Evolutionary conservation across 2,888 invertebrate species (phyloP).

Genomic region (Silvanus unidentatus): DNA sequence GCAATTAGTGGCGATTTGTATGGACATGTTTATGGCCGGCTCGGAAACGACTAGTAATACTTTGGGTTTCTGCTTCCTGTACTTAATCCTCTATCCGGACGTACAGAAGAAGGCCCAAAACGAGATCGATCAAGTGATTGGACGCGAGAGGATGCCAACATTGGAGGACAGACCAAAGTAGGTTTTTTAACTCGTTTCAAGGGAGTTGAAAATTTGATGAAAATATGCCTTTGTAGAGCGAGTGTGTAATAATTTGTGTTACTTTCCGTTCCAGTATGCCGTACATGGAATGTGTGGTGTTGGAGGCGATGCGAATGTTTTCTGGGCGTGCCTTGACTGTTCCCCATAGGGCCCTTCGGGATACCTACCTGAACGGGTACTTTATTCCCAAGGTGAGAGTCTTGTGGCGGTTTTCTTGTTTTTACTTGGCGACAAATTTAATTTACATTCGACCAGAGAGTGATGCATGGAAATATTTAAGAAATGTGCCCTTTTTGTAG

Average conservation of each 20-base stretch:
- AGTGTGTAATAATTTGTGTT: neutral
- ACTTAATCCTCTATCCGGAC: conserved; percentile 63
- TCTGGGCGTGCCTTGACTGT: conserved; percentile 73
- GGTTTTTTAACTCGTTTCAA: too few species aligned
- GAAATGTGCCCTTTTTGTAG: conserved; percentile 46
- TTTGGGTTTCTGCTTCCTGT: conserved; percentile 69
- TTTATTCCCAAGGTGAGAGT: conserved; percentile 65
- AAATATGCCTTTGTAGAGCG: neutral
- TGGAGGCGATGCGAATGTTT: conserved; percentile 74
- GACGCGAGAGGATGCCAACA: conserved; percentile 60
- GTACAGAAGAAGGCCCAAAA: conserved; percentile 70
- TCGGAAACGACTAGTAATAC: conserved; percentile 81
- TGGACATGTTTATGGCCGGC: conserved; percentile 84
- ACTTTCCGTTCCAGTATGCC: conserved; percentile 60
- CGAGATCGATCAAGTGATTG: conserved; percentile 72
- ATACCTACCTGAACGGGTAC: conserved; percentile 67
- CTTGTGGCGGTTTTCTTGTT: too few species aligned
- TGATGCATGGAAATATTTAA: too few species aligned
- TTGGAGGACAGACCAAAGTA: conserved; percentile 67
- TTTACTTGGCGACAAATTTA: conserved; percentile 1
- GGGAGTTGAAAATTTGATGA: too few species aligned
- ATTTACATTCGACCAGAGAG: neutral
- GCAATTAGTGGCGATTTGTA: conserved; percentile 71
- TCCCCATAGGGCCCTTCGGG: conserved; percentile 69
- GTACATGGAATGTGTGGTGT: conserved; percentile 70